Conservation (phyloP, 2,888 invertebrate species). For the Latrodectus hesperus region DNA sequence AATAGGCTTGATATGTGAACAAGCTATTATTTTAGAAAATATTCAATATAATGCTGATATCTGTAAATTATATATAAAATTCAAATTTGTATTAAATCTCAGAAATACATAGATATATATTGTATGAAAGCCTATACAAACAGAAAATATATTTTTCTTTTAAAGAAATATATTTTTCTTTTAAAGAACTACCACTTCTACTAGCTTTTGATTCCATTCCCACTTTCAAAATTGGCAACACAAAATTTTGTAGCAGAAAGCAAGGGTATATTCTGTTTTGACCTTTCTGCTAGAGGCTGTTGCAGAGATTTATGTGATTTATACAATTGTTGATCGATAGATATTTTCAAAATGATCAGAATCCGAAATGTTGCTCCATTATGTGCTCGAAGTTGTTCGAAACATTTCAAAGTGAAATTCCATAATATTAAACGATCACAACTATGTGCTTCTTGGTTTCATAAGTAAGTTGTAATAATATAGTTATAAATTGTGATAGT, state of each 20-base stretch:
- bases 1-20: no score
- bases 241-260: slow-evolving; percentile 26
- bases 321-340: neutral
- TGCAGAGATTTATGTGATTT: neutral
- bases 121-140: neutral
- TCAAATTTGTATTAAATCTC: no score
- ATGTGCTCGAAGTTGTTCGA: slow-evolving; percentile 29
- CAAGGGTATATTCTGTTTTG: slow-evolving; percentile 46
- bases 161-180: neutral
- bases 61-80: no score
- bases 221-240: slow-evolving; percentile 22
- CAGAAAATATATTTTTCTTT: neutral
- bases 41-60: no score
- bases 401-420: slow-evolving; percentile 34
- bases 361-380: slow-evolving; percentile 13
- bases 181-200: neutral
- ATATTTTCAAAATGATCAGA: slow-evolving; percentile 45
- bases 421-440: slow-evolving; percentile 19
- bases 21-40: no score
- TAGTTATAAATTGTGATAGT: no score
- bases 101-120: no score
- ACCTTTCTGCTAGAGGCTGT: slow-evolving; percentile 24
- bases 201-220: neutral
- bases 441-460: neutral
- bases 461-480: slow-evolving; percentile 5